Evolutionary conservation across 1,140 invertebrate species (phyloP).

Genomic region (Nasonia longicornis): DNA sequence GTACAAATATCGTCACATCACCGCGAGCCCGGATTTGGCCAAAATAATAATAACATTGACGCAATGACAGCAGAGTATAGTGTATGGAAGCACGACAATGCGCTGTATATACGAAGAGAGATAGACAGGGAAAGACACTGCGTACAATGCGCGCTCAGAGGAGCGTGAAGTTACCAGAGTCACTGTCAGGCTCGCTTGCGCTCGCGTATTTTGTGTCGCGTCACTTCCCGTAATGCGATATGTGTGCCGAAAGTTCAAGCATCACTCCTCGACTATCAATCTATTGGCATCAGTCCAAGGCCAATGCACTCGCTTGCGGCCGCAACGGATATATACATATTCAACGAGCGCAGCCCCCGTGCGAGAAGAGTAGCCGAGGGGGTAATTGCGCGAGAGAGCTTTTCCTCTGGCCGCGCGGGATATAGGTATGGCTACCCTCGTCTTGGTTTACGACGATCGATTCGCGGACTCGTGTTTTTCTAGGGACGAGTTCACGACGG

Average conservation of each 20-base stretch:
- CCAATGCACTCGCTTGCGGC: slow-evolving; percentile 60
- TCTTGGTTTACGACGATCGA: not conserved
- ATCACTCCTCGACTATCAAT: slow-evolving; percentile 67
- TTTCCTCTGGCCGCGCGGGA: not conserved
- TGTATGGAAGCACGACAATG: too few relatives aligned
- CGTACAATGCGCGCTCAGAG: slow-evolving; percentile 3
- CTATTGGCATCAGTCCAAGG: slow-evolving; percentile 66
- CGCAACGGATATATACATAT: slow-evolving; percentile 59
- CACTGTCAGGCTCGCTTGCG: not conserved
- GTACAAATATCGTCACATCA: slow-evolving; percentile 6
- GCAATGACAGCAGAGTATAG: slow-evolving; percentile 12
- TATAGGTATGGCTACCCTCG: not conserved
- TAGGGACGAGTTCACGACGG: not conserved
- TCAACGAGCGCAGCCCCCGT: slow-evolving; percentile 50
- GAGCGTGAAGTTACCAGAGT: slow-evolving; percentile 28
- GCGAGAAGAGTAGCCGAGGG: slow-evolving; percentile 40
- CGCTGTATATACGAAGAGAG: too few relatives aligned
- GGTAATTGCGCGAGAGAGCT: slow-evolving; percentile 53
- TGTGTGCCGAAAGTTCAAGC: slow-evolving; percentile 60
- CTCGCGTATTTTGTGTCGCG: slow-evolving; percentile 50
- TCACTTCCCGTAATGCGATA: slow-evolving; percentile 65
- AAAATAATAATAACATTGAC: slow-evolving; percentile 40
- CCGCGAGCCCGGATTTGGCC: slow-evolving; percentile 4
- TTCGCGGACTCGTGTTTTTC: not conserved
- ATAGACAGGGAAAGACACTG: not conserved